Evolutionary conservation across 1,140 invertebrate species (phyloP).

Genomic region (Drosophila punjabiensis): DNA sequence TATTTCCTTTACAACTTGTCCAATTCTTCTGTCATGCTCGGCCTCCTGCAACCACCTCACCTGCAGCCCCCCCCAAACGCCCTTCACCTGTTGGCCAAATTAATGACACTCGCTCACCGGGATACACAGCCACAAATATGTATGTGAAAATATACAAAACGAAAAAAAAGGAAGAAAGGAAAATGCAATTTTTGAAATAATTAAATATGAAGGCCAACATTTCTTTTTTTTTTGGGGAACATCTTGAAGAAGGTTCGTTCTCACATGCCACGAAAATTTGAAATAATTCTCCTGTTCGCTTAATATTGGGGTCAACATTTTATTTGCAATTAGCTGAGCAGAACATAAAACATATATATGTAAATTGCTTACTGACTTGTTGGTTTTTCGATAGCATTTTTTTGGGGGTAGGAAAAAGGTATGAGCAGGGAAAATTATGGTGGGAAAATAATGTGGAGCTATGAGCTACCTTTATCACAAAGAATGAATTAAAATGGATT

Average conservation of each 20-base stretch:
- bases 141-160: slow-evolving; percentile 45
- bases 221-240: slow-evolving; percentile 41
- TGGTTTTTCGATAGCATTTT: slow-evolving; percentile 8
- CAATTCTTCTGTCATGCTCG: slow-evolving; percentile 70
- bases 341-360: slow-evolving; percentile 52
- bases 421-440: slow-evolving; percentile 9
- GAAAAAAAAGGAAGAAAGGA: slow-evolving; percentile 45
- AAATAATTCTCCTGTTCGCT: slow-evolving; percentile 42
- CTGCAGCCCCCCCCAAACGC: not conserved
- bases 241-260: slow-evolving; percentile 41
- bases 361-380: slow-evolving; percentile 45
- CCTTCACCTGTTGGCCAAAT: slow-evolving; percentile 62
- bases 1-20: slow-evolving; percentile 73
- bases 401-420: not conserved
- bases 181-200: slow-evolving; percentile 78
- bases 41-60: slow-evolving; percentile 25
- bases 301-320: slow-evolving; percentile 57
- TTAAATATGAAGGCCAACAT: slow-evolving; percentile 73
- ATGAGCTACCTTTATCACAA: not conserved
- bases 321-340: slow-evolving; percentile 62
- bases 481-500: not conserved
- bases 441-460: slow-evolving; percentile 4
- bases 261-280: slow-evolving; percentile 44
- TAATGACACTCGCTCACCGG: slow-evolving; percentile 68
- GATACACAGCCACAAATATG: slow-evolving; percentile 8